Conservation (phyloP, 2,797 vertebrate species). For the Chlorospingus flavigularis region DNA sequence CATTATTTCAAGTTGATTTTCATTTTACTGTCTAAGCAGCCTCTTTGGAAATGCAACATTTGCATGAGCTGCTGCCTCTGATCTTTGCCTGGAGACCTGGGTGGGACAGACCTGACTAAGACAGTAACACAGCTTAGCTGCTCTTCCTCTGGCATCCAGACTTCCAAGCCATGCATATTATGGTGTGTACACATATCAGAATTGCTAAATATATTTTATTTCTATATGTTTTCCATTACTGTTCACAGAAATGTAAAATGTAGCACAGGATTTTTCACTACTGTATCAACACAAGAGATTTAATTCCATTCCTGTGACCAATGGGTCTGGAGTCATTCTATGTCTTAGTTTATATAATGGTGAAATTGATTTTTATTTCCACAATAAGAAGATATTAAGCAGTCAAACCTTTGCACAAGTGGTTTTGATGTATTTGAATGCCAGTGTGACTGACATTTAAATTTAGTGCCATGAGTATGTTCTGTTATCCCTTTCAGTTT, state of each 20-base stretch:
- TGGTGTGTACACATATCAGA: background rate
- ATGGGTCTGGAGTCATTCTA: background rate
- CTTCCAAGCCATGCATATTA: background rate
- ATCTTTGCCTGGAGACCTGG: background rate
- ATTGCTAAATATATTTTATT: background rate
- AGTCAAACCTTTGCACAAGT: background rate
- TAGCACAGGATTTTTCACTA: background rate
- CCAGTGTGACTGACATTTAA: background rate
- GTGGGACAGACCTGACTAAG: background rate
- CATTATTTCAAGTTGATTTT: constrained; percentile 21
- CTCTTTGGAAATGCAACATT: background rate
- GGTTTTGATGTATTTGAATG: background rate
- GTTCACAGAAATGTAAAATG: background rate
- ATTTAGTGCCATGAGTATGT: background rate
- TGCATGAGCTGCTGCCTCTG: background rate
- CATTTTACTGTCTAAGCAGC: background rate
- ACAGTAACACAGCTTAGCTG: background rate
- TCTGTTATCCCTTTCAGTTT: background rate
- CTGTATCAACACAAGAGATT: background rate
- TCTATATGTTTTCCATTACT: background rate
- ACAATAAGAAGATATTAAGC: background rate
- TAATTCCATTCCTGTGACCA: background rate
- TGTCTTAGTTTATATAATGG: background rate
- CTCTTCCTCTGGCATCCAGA: background rate
- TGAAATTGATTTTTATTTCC: background rate